Percentiles rank a stretch among this genome's conserved stretches.
phyloP scores from a whole-genome alignment of 2,113 vertebrate genomes.

The Stigmatopora argus region DNA sequence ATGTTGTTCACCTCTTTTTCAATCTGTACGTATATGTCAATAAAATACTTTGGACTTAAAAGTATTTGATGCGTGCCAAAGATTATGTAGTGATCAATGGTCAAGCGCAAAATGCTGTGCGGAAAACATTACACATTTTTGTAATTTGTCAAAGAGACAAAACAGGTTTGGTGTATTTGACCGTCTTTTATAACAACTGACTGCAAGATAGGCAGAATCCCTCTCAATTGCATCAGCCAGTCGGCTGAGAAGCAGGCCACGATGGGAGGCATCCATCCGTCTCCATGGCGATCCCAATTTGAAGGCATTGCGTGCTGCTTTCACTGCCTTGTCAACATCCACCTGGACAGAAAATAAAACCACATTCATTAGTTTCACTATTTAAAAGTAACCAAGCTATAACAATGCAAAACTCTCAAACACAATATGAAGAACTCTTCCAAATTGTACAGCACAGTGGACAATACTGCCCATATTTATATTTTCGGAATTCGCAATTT shows the following conservation, averaged over 20 bases:
- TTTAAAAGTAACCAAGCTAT: background rate
- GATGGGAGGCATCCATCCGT: conserved; percentile 84
- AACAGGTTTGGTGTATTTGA: background rate
- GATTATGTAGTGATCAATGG: too few relatives aligned
- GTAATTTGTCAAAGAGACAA: too few relatives aligned
- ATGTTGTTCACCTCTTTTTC: background rate
- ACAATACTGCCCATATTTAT: too few relatives aligned
- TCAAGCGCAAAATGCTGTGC: background rate
- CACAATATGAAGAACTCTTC: too few relatives aligned
- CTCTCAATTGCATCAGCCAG: conserved; percentile 88
- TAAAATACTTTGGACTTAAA: background rate
- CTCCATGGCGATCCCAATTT: conserved; percentile 89
- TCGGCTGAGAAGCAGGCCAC: conserved; percentile 79
- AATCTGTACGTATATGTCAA: background rate
- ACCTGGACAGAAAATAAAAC: conserved; percentile 60
- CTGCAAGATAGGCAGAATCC: conserved; percentile 85
- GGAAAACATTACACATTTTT: background rate
- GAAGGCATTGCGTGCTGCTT: conserved; percentile 84
- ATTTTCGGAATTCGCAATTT: too few relatives aligned
- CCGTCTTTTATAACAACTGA: conserved; percentile 56
- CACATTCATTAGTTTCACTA: background rate
- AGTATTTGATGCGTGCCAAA: background rate
- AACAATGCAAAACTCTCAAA: background rate
- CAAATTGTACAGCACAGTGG: too few relatives aligned
- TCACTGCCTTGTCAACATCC: conserved; percentile 87